phyloP scores from a whole-genome alignment of 2,113 vertebrate species.

The Astatotilapia flaviijosephi region DNA sequence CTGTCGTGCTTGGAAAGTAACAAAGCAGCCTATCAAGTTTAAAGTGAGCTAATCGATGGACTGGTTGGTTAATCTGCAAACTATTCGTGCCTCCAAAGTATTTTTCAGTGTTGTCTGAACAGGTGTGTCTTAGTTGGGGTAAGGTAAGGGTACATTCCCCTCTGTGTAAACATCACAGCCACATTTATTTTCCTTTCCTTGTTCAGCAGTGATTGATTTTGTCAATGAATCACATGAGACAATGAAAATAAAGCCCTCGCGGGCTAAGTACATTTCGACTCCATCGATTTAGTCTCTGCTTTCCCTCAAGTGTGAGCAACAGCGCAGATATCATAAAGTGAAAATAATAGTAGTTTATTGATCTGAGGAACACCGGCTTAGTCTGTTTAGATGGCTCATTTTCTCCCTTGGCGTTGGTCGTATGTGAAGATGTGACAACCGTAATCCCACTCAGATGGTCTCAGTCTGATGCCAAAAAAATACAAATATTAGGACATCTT shows the following conservation, averaged over 20 bases:
- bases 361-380: neutral
- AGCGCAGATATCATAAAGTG: neutral
- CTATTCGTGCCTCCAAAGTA: neutral
- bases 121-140: neutral
- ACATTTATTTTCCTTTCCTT: neutral
- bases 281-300: neutral
- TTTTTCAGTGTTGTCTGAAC: neutral
- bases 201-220: neutral
- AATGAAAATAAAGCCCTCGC: neutral
- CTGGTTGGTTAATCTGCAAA: conserved; percentile 1
- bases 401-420: neutral
- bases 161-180: neutral
- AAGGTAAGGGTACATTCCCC: neutral
- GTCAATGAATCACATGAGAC: neutral
- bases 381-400: neutral
- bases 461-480: neutral
- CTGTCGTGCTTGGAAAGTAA: neutral
- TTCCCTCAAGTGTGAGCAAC: neutral
- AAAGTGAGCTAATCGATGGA: neutral
- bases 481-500: neutral
- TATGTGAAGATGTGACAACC: neutral
- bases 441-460: neutral
- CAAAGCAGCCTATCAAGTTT: neutral
- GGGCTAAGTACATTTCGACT: neutral
- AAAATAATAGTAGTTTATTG: neutral